Conservation (phyloP, 37 sponge, comb jelly and placozoan species). For the Beroe ovata region DNA sequence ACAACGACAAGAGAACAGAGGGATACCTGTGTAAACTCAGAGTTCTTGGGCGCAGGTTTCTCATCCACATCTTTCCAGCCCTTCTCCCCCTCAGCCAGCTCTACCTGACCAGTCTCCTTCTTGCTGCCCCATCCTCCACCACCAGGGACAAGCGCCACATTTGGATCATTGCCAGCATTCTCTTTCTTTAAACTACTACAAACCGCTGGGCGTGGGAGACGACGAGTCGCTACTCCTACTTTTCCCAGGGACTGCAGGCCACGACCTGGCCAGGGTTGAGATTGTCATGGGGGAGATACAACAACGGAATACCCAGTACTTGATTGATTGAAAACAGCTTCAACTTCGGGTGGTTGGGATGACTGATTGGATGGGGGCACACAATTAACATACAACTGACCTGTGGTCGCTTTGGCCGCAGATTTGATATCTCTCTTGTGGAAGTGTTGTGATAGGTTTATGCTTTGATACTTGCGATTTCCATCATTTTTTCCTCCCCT, state of each 20-base stretch:
- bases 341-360: too few relatives aligned
- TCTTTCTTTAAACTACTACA: constrained; percentile 84
- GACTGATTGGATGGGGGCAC: too few relatives aligned
- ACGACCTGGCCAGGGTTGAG: constrained; percentile 67
- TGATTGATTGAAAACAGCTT: too few relatives aligned
- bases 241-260: constrained; percentile 87
- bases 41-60: constrained; percentile 5
- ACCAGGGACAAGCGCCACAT: constrained; percentile 78
- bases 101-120: constrained; percentile 68
- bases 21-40: constrained; percentile 29
- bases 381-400: constrained; percentile 11
- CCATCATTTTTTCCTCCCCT: constrained; percentile 69
- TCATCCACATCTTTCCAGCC: constrained; percentile 65
- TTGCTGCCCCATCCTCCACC: constrained; percentile 81
- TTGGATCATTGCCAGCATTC: constrained; percentile 88
- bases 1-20: too few relatives aligned
- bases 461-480: constrained; percentile 50
- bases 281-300: too few relatives aligned
- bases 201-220: constrained; percentile 84
- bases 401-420: constrained; percentile 68
- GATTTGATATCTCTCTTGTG: constrained; percentile 31
- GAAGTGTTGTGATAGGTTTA: constrained; percentile 66
- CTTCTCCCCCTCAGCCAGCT: constrained; percentile 56
- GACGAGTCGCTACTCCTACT: constrained; percentile 70
- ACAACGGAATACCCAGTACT: too few relatives aligned